Conservation (phyloP, 1,140 invertebrate genomes). For the Cheumatopsyche charites region DNA sequence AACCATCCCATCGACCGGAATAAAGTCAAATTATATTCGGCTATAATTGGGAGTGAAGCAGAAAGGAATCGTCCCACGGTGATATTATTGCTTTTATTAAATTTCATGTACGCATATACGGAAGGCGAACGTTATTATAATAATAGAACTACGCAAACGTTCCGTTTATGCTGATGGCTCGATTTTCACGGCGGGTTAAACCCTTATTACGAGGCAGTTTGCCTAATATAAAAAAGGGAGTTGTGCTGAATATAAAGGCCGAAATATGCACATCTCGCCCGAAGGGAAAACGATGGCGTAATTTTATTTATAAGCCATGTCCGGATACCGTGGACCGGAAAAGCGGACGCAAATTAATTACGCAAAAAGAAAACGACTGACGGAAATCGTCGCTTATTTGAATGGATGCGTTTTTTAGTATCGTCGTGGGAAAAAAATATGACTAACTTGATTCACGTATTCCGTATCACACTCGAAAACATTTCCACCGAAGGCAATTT, state of each 20-base stretch:
- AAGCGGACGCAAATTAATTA: neutral
- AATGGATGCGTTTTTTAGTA: too few relatives aligned
- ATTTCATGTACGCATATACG: neutral
- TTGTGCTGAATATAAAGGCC: neutral
- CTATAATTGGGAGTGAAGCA: neutral
- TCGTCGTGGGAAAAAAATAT: too few relatives aligned
- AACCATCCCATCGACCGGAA: too few relatives aligned
- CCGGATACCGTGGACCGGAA: neutral
- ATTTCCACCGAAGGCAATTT: too few relatives aligned
- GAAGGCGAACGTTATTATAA: neutral
- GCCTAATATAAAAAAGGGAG: conserved; percentile 14
- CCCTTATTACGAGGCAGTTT: conserved; percentile 20
- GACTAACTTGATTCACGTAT: too few relatives aligned
- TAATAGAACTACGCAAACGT: conserved; percentile 24
- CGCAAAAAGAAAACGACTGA: neutral
- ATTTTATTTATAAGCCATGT: conserved; percentile 11
- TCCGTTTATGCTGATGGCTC: conserved; percentile 34
- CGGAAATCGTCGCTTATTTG: too few relatives aligned
- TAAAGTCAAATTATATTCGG: conserved; percentile 3
- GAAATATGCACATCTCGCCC: conserved; percentile 27
- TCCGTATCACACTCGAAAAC: too few relatives aligned
- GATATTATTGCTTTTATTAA: conserved; percentile 24
- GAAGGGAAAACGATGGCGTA: neutral
- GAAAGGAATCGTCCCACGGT: neutral
- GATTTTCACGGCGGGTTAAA: conserved; percentile 27